These are phyloP conservation scores for Sinocyclocheilus anophthalmus DNA, from an alignment of 2,113 vertebrate species.

Conservation along the genomic window DNA sequence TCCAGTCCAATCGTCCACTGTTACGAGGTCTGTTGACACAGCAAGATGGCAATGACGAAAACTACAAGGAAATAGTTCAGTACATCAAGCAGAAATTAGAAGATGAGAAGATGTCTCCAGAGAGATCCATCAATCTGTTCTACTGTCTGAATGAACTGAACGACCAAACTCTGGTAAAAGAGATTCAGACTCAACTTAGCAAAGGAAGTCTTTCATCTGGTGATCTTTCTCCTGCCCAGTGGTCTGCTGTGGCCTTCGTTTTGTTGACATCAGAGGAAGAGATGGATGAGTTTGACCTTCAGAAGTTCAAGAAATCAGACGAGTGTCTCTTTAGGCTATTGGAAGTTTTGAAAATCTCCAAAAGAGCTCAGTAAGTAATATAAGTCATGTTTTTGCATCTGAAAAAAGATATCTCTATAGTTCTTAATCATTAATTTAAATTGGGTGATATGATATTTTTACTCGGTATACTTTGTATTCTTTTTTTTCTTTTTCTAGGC, in stretches of 20 bases:
- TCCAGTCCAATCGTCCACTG: too few species aligned
- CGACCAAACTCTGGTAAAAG: slow-evolving; percentile 39
- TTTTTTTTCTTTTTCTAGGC: neutral
- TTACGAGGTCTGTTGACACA: too few species aligned
- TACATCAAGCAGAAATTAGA: slow-evolving; percentile 43
- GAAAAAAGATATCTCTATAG: neutral
- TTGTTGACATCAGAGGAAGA: slow-evolving; percentile 48
- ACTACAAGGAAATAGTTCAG: neutral
- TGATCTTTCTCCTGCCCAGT: slow-evolving; percentile 36
- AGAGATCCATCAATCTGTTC: slow-evolving; percentile 28
- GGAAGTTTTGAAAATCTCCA: slow-evolving; percentile 13
- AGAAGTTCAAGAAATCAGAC: slow-evolving; percentile 40
- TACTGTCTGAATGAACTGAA: slow-evolving; percentile 47
- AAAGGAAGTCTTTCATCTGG: slow-evolving; percentile 23
- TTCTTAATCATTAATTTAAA: neutral
- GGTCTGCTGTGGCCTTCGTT: slow-evolving; percentile 44
- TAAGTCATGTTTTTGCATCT: neutral
- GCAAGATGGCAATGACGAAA: too few species aligned
- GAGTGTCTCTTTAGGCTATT: slow-evolving; percentile 15
- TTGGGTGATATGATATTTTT: neutral
- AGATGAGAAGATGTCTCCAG: neutral
- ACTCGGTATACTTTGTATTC: neutral
- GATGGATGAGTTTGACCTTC: slow-evolving; percentile 40
- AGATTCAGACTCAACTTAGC: slow-evolving; percentile 1
- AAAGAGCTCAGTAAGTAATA: slow-evolving; percentile 36